These are phyloP conservation scores for Carcinoscorpius rotundicauda DNA, from an alignment of 1,140 invertebrate species.

Conservation along the genomic window DNA sequence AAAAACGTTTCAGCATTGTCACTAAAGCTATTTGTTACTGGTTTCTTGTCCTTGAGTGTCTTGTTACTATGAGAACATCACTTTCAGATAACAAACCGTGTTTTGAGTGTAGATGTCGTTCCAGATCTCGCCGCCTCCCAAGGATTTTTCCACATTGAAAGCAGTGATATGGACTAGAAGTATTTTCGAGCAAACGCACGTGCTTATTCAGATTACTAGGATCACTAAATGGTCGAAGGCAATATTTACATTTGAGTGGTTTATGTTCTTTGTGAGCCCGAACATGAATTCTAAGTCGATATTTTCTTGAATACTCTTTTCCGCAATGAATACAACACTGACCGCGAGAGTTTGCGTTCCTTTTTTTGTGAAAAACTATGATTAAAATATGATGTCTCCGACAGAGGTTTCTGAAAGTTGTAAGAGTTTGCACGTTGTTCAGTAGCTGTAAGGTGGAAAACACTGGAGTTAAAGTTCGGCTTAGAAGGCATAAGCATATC, in stretches of 20 bases:
- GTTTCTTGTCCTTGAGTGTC: too few relatives aligned
- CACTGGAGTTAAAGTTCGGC: background rate
- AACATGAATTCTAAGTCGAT: conserved; percentile 86
- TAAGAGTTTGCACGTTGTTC: conserved; percentile 1
- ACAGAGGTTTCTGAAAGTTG: too few relatives aligned
- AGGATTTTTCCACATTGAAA: conserved; percentile 60
- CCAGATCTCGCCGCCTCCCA: conserved; percentile 66
- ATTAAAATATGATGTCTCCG: too few relatives aligned
- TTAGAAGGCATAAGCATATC: background rate
- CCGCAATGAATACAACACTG: conserved; percentile 76
- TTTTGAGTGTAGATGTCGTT: conserved; percentile 65
- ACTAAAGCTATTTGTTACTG: too few relatives aligned
- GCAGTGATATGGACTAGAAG: conserved; percentile 56
- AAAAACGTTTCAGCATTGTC: too few relatives aligned
- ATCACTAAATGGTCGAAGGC: conserved; percentile 73
- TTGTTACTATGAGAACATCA: too few relatives aligned
- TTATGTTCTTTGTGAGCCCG: conserved; percentile 67
- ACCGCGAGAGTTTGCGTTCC: conserved; percentile 50
- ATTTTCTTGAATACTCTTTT: conserved; percentile 75
- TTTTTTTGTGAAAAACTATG: conserved; percentile 23
- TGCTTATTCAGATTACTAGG: conserved; percentile 93
- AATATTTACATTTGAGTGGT: conserved; percentile 72
- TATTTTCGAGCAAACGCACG: conserved; percentile 63
- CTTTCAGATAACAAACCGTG: conserved; percentile 33
- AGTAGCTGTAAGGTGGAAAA: conserved; percentile 1